Evolutionary conservation across 2,113 vertebrate species (phyloP).

Genomic region (Panurus biarmicus): DNA sequence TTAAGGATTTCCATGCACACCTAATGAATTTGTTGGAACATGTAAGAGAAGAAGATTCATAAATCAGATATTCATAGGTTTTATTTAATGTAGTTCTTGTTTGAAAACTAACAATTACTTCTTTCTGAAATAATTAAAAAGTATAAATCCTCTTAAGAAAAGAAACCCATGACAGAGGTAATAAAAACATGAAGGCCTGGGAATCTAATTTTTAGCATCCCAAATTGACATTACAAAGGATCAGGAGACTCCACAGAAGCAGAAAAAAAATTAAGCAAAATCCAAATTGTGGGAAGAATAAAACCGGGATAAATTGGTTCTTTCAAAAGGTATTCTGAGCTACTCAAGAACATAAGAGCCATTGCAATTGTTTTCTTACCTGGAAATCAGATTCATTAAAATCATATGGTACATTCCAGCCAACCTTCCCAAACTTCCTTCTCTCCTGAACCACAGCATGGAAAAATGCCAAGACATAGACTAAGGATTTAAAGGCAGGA

Average conservation of each 20-base stretch:
- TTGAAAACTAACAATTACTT: background rate
- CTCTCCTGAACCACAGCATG: constrained; percentile 95
- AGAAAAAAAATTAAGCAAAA: background rate
- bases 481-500: constrained; percentile 81
- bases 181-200: background rate
- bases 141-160: background rate
- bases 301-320: background rate
- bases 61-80: background rate
- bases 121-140: background rate
- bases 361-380: constrained; percentile 52
- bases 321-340: background rate
- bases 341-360: background rate
- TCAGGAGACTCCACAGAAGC: background rate
- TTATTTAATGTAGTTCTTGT: background rate
- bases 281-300: background rate
- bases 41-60: background rate
- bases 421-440: constrained; percentile 94
- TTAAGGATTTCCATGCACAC: constrained; percentile 95
- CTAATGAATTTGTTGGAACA: constrained; percentile 58
- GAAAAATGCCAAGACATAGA: constrained; percentile 91
- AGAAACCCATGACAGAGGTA: background rate
- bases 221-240: background rate
- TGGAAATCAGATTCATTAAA: constrained; percentile 97
- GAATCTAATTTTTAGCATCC: background rate
- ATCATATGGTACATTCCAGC: constrained; percentile 92